Percentiles rank a stretch among this genome's conserved stretches.
phyloP scores from a whole-genome alignment of 2,797 vertebrate species.

The Prionace glauca region DNA sequence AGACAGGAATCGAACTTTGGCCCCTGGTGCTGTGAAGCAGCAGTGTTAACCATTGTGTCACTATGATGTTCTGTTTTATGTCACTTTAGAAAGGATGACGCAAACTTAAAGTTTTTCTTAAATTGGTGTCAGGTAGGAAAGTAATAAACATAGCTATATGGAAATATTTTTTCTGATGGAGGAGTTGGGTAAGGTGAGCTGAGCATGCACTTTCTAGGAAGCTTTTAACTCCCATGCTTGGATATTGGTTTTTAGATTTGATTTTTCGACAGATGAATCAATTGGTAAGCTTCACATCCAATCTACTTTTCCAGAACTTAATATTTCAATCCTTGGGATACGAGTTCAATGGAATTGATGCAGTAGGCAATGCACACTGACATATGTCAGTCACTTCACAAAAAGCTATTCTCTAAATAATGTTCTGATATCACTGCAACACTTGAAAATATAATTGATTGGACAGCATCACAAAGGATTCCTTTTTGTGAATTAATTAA shows the following conservation, averaged over 20 bases:
- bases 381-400: not conserved
- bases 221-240: not conserved
- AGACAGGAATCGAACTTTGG: too few relatives aligned
- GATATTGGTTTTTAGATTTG: not conserved
- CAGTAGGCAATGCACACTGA: not conserved
- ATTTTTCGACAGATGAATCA: not conserved
- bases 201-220: not conserved
- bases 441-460: not conserved
- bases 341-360: not conserved
- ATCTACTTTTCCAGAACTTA: not conserved
- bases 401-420: not conserved
- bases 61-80: too few relatives aligned
- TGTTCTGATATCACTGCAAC: not conserved
- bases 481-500: not conserved
- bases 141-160: not conserved
- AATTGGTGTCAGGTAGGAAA: not conserved
- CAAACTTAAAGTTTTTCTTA: not conserved
- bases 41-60: too few relatives aligned
- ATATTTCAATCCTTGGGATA: not conserved
- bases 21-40: too few relatives aligned
- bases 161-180: not conserved
- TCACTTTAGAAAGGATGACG: not conserved
- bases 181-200: too few relatives aligned
- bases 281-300: not conserved
- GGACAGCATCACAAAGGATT: not conserved